phyloP scores from a whole-genome alignment of 2,113 vertebrate species.

The Clupea harengus region DNA sequence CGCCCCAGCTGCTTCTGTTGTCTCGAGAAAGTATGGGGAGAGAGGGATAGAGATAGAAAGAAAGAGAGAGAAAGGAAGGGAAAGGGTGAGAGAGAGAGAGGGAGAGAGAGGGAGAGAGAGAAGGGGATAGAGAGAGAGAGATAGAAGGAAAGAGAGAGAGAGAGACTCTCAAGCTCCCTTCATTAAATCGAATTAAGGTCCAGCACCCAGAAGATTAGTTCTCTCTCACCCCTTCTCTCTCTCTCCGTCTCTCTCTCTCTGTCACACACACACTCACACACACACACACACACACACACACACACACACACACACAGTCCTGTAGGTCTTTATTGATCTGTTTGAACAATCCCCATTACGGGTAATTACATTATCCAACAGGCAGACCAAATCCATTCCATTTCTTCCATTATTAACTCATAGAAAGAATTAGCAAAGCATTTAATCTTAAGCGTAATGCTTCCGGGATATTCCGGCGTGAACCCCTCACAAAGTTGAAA shows the following conservation, averaged over 20 bases:
- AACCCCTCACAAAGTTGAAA: slow-evolving; percentile 53
- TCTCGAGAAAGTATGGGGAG: too few relatives aligned
- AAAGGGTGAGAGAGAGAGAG: background rate
- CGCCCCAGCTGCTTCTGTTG: too few relatives aligned
- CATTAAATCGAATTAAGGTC: background rate
- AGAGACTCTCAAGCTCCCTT: background rate
- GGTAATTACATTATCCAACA: slow-evolving; percentile 63
- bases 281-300: slow-evolving; percentile 38
- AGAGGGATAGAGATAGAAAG: background rate
- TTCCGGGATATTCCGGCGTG: slow-evolving; percentile 60
- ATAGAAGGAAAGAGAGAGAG: background rate
- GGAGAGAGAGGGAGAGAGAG: background rate
- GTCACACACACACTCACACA: slow-evolving; percentile 41
- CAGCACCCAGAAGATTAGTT: background rate
- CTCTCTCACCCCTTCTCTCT: slow-evolving; percentile 8
- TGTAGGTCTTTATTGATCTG: slow-evolving; percentile 66
- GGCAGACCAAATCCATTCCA: slow-evolving; percentile 65
- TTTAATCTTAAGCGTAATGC: slow-evolving; percentile 61
- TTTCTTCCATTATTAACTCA: slow-evolving; percentile 62
- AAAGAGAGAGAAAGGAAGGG: background rate
- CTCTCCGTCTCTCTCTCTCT: slow-evolving; percentile 9
- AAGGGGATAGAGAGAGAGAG: too few relatives aligned
- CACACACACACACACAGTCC: slow-evolving; percentile 46
- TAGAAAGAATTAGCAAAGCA: slow-evolving; percentile 61
- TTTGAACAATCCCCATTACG: slow-evolving; percentile 68